Evolutionary conservation across 2,888 invertebrate genomes (phyloP).

Genomic region (Vannuccia rotundouncinata): DNA sequence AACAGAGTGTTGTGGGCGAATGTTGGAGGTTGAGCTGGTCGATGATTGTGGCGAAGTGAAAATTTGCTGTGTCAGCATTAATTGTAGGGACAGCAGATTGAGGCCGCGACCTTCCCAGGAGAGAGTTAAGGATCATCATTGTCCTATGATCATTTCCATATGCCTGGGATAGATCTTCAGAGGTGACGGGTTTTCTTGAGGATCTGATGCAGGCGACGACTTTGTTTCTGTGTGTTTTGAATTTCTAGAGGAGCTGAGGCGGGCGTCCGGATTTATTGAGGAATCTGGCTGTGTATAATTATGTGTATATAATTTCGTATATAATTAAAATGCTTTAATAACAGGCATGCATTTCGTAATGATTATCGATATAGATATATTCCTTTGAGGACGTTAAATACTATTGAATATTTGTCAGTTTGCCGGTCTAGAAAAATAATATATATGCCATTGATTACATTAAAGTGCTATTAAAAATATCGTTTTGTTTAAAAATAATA

Average conservation of each 20-base stretch:
- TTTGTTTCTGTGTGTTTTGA: background rate
- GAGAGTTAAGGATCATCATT: background rate
- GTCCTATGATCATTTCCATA: background rate
- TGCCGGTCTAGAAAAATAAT: no score
- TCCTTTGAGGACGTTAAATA: no score
- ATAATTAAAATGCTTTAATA: no score
- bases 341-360: no score
- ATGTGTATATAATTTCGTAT: no score
- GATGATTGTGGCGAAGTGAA: background rate
- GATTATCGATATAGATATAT: no score
- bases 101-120: background rate
- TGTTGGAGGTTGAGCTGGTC: background rate
- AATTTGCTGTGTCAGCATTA: background rate
- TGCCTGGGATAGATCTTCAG: background rate
- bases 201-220: background rate
- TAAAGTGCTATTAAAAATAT: no score
- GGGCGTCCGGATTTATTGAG: background rate
- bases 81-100: background rate
- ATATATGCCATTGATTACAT: no score
- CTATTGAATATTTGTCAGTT: no score
- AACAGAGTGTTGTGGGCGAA: background rate
- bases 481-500: background rate
- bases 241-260: background rate
- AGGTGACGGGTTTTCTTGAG: background rate
- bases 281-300: background rate